A percentile compares a stretch with the other conserved stretches of the same genome.
phyloP scores from a whole-genome alignment of 2,888 invertebrate genomes.

The Coremacera marginata region DNA sequence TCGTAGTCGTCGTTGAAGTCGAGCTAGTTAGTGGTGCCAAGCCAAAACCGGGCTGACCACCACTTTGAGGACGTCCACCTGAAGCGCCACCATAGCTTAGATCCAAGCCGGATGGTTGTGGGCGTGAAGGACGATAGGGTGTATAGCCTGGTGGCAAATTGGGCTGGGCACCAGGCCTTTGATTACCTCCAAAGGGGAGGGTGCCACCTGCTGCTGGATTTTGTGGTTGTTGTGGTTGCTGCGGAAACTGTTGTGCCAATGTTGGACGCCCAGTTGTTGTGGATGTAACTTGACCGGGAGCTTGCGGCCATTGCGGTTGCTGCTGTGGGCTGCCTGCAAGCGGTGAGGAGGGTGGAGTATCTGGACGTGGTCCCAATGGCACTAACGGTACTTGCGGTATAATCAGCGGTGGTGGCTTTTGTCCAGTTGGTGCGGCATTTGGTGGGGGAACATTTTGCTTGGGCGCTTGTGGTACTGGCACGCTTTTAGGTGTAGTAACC shows the following conservation, averaged over 20 bases:
- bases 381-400: slow-evolving; percentile 60
- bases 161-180: slow-evolving; percentile 46
- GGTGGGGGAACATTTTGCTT: slow-evolving; percentile 34
- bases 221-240: slow-evolving; percentile 6
- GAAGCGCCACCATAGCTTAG: slow-evolving; percentile 59
- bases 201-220: background rate
- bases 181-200: slow-evolving; percentile 5
- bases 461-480: slow-evolving; percentile 38
- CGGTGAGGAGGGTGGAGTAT: slow-evolving; percentile 62
- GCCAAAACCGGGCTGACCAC: slow-evolving; percentile 53
- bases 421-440: background rate
- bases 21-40: slow-evolving; percentile 54
- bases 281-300: background rate
- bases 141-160: slow-evolving; percentile 57
- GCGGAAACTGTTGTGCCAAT: slow-evolving; percentile 14
- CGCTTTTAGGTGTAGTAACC: slow-evolving; percentile 44
- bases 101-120: slow-evolving; percentile 64
- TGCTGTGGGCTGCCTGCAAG: slow-evolving; percentile 53
- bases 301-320: slow-evolving; percentile 55
- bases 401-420: slow-evolving; percentile 53
- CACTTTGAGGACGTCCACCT: slow-evolving; percentile 43
- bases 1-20: slow-evolving; percentile 48
- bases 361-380: slow-evolving; percentile 64
- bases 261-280: slow-evolving; percentile 27
- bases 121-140: slow-evolving; percentile 58